phyloP scores from a whole-genome alignment of 2,797 vertebrate species.

The Acestrorhynchus altus region DNA sequence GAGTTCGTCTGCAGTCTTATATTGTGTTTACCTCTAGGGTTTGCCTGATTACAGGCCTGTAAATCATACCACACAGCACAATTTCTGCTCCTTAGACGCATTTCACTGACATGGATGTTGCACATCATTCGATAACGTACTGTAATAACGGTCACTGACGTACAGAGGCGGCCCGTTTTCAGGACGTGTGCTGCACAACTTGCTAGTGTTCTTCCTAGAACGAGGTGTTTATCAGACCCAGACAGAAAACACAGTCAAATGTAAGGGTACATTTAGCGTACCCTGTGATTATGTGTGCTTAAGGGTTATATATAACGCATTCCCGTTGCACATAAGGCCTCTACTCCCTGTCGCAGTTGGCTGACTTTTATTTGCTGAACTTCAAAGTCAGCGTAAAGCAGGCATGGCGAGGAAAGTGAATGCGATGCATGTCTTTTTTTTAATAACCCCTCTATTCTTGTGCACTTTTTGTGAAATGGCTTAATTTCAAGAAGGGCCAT shows the following conservation, averaged over 20 bases:
- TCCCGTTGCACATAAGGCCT: constrained; percentile 71
- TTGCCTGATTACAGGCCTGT: background rate
- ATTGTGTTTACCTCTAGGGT: background rate
- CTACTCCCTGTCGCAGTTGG: constrained; percentile 56
- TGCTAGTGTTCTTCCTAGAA: background rate
- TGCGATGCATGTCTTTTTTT: background rate
- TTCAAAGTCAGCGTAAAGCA: constrained; percentile 29
- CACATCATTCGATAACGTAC: background rate
- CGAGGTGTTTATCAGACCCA: constrained; percentile 74
- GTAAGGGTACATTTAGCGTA: constrained; percentile 68
- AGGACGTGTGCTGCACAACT: background rate
- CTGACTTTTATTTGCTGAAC: constrained; percentile 50
- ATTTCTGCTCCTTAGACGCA: background rate
- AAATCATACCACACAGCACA: background rate
- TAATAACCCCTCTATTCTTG: background rate
- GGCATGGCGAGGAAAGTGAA: constrained; percentile 33
- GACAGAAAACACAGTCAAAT: constrained; percentile 74
- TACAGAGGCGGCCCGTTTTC: background rate
- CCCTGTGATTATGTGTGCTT: constrained; percentile 78
- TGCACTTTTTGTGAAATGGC: background rate
- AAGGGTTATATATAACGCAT: constrained; percentile 74
- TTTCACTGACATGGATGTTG: background rate
- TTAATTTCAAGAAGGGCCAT: background rate
- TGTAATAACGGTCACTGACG: background rate
- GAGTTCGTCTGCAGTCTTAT: background rate